Evolutionary conservation across 2,797 vertebrate species (phyloP).

Genomic region (Strix occidentalis): DNA sequence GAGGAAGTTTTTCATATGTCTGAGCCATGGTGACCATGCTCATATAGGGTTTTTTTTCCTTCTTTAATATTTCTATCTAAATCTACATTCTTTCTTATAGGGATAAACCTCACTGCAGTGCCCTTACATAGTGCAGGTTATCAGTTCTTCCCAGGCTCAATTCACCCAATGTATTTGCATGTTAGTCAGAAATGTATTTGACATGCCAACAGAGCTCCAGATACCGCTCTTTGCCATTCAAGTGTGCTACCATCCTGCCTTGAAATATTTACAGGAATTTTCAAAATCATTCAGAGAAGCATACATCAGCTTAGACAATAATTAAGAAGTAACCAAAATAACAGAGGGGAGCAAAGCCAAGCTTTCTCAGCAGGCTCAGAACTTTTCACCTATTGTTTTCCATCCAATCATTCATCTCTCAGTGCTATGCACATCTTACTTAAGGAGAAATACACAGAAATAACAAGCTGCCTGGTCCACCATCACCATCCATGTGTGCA

Average conservation of each 20-base stretch:
- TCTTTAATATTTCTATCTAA: neutral
- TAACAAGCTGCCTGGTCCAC: neutral
- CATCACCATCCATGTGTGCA: neutral
- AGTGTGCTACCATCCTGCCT: neutral
- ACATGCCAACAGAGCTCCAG: neutral
- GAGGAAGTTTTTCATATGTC: neutral
- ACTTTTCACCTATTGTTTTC: neutral
- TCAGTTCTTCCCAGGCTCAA: neutral
- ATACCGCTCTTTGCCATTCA: neutral
- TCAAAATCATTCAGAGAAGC: neutral
- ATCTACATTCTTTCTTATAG: neutral
- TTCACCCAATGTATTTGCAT: neutral
- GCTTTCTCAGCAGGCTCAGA: neutral
- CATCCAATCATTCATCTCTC: neutral
- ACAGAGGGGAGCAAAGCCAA: neutral
- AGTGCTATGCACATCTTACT: neutral
- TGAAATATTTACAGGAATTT: neutral
- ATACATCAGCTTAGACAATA: neutral
- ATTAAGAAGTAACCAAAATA: neutral
- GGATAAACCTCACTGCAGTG: neutral
- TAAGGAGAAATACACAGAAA: neutral
- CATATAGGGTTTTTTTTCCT: neutral
- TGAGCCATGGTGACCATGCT: neutral
- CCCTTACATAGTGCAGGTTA: neutral
- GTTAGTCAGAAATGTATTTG: neutral